phyloP scores from a whole-genome alignment of 2,888 invertebrate species.

The Netelia melanura region DNA sequence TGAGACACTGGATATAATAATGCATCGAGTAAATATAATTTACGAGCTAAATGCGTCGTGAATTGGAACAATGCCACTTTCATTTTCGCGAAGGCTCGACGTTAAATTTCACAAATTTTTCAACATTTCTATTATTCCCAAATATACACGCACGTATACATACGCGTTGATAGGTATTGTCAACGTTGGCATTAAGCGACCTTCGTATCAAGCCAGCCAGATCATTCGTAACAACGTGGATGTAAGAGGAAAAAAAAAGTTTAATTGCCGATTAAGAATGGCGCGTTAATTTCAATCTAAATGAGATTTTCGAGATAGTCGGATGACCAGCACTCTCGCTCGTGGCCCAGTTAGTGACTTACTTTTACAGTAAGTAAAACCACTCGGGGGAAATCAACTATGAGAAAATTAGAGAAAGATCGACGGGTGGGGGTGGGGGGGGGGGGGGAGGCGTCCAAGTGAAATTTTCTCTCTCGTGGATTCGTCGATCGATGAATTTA shows the following conservation, averaged over 20 bases:
- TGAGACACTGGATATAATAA: constrained; percentile 19
- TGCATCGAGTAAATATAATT: constrained; percentile 5
- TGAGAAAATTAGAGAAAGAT: neutral
- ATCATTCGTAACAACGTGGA: neutral
- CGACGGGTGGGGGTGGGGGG: too few species aligned
- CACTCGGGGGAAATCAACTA: neutral
- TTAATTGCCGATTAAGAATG: constrained; percentile 15
- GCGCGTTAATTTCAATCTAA: constrained; percentile 31
- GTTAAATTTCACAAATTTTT: constrained; percentile 50
- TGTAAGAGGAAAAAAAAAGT: constrained; percentile 1
- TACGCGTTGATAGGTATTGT: neutral
- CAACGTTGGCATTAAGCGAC: constrained; percentile 29
- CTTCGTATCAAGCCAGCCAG: constrained; percentile 15
- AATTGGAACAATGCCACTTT: constrained; percentile 58
- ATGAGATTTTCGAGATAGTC: constrained; percentile 25
- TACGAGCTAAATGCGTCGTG: neutral
- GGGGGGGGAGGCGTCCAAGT: neutral
- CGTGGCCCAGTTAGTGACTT: neutral
- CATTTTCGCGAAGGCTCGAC: constrained; percentile 43
- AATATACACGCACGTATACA: neutral
- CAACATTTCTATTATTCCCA: neutral
- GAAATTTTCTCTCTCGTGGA: constrained; percentile 6
- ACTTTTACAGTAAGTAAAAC: neutral
- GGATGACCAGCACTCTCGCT: neutral
- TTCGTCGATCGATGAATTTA: constrained; percentile 5